These are phyloP conservation scores for Drosophila orena DNA, from an alignment of 1,140 invertebrate genomes.

Conservation along the genomic window DNA sequence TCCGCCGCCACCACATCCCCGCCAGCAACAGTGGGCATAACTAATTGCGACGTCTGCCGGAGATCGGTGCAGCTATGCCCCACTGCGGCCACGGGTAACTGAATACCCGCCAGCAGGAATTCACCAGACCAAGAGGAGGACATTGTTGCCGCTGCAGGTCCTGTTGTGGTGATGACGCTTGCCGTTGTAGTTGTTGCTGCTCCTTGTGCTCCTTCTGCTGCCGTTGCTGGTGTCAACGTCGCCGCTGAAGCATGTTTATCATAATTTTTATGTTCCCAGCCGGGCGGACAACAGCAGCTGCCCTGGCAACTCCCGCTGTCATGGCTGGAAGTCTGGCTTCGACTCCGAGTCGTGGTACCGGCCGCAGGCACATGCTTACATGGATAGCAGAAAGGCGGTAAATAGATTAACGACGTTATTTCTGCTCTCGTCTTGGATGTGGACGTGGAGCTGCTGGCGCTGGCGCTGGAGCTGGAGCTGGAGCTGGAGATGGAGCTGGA, in stretches of 20 bases:
- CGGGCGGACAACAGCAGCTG: slow-evolving; percentile 51
- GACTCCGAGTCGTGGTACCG: slow-evolving; percentile 20
- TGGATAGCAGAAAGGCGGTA: slow-evolving; percentile 83
- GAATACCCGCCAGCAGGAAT: slow-evolving; percentile 73
- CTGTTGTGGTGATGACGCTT: slow-evolving; percentile 3
- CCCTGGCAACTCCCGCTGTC: slow-evolving; percentile 21
- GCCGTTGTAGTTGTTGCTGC: slow-evolving; percentile 6
- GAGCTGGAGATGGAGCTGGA: slow-evolving; percentile 30
- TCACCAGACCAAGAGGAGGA: slow-evolving; percentile 26
- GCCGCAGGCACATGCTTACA: slow-evolving; percentile 80
- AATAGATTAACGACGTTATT: slow-evolving; percentile 84
- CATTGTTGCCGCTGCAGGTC: slow-evolving; percentile 35
- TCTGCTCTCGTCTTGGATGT: slow-evolving; percentile 73
- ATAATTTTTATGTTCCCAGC: slow-evolving; percentile 77
- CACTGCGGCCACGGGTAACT: slow-evolving; percentile 45
- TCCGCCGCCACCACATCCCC: slow-evolving; percentile 11
- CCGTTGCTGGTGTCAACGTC: slow-evolving; percentile 49
- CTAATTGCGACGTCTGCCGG: slow-evolving; percentile 77
- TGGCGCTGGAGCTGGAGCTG: slow-evolving; percentile 28
- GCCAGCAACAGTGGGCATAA: slow-evolving; percentile 76
- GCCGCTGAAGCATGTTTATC: slow-evolving; percentile 76
- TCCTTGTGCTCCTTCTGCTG: background rate
- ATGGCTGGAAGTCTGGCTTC: slow-evolving; percentile 24
- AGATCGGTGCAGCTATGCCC: slow-evolving; percentile 69
- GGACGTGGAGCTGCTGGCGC: slow-evolving; percentile 35